Evolutionary conservation across 2,888 invertebrate genomes (phyloP).

Genomic region (Icerya purchasi): DNA sequence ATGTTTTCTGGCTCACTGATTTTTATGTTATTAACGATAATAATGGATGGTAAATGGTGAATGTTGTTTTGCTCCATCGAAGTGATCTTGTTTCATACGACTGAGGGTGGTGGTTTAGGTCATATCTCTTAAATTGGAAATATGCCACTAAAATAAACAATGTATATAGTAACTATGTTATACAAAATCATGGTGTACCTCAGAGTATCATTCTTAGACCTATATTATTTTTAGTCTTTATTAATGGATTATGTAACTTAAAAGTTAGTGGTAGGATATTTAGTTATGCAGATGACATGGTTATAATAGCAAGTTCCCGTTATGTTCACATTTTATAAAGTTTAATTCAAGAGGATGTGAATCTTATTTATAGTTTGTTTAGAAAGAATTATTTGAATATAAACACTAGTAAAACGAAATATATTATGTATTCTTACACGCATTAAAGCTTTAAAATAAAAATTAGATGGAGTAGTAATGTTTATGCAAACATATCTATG

Average conservation of each 20-base stretch:
- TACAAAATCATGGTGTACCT: not conserved
- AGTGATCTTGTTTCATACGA: too few relatives aligned
- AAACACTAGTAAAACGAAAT: not conserved
- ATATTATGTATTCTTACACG: not conserved
- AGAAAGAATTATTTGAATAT: not conserved
- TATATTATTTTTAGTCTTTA: not conserved
- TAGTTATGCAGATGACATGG: not conserved
- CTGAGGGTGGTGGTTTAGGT: too few relatives aligned
- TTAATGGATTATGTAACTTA: not conserved
- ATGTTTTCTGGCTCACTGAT: too few relatives aligned
- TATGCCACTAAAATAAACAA: not conserved
- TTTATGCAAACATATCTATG: too few relatives aligned
- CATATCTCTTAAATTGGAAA: not conserved
- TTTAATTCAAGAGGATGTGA: not conserved
- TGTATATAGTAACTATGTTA: not conserved
- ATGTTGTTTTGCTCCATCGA: too few relatives aligned
- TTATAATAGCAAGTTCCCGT: not conserved
- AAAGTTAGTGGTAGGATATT: not conserved
- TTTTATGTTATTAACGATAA: too few relatives aligned
- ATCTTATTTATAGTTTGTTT: not conserved
- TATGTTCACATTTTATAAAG: not conserved
- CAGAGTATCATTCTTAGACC: not conserved
- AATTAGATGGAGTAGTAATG: too few relatives aligned
- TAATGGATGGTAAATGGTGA: too few relatives aligned
- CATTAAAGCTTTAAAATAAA: too few relatives aligned